Conservation (phyloP, 2,113 vertebrate genomes). For the Tragelaphus imberbis region DNA sequence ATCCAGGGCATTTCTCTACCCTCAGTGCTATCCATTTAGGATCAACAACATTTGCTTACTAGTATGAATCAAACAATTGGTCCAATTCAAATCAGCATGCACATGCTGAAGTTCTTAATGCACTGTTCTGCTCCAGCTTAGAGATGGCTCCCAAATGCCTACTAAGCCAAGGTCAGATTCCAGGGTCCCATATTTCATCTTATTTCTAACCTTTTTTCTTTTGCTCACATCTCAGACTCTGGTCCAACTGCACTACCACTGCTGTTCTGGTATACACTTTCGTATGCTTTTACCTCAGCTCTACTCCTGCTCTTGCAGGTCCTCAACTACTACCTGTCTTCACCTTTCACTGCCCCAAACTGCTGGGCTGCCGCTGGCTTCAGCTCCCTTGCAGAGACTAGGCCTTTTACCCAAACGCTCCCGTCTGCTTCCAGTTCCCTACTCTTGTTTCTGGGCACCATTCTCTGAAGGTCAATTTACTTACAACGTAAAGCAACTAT, state of each 20-base stretch:
- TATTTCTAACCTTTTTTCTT: background rate
- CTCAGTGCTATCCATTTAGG: background rate
- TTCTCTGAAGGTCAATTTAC: background rate
- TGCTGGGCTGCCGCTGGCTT: background rate
- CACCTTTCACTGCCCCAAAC: background rate
- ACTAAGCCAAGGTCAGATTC: background rate
- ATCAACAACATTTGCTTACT: background rate
- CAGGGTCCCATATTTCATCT: background rate
- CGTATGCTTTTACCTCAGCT: background rate
- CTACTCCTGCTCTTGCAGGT: background rate
- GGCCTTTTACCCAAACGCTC: background rate
- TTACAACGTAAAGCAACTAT: background rate
- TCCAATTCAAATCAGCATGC: background rate
- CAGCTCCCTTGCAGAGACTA: background rate
- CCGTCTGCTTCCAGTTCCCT: background rate
- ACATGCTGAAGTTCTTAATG: background rate
- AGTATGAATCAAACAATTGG: background rate
- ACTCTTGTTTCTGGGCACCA: background rate
- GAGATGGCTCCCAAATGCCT: background rate
- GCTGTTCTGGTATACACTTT: background rate
- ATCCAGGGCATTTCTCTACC: background rate
- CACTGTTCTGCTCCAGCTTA: background rate
- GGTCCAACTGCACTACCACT: background rate
- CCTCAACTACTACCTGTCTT: no score
- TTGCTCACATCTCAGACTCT: background rate